Base-by-base conservation (phyloP, 1,140 invertebrate species). In the Drosophila murphyi region DNA sequence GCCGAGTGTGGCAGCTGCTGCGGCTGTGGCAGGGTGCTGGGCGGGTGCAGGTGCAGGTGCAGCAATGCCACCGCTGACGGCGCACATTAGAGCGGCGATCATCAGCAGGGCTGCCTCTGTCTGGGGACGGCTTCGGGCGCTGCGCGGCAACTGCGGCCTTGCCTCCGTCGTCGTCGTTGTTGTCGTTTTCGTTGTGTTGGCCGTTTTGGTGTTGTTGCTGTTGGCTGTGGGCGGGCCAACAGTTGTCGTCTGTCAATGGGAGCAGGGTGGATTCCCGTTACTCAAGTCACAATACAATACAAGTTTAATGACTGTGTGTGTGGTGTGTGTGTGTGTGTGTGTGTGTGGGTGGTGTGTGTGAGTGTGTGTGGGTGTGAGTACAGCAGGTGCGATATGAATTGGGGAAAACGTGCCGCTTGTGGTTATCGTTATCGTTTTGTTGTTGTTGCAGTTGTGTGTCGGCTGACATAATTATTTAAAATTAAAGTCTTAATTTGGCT, bases 401-500 rank as follows among this genome's bases (percentile, higher is more conserved):
- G 39, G 7, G 2, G 1, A 10, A 41, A 41, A 41, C 2, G 8
- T 10, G 34, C 34, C 29, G 4, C 7, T 12, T 35, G 31, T 47
- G 43, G 39, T 71, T 60, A 41, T 37, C 62, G 56, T 51, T 73
- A 51, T 64, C 72, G 78, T 63, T 73, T 63, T 77, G 76, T 73
- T 68, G 43, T 59, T 68, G 51, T 34, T 63, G 47, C 47, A 65
- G 72, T 70, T 57, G 54, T 62, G 39, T 59, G 39, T 62, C 43
- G 37, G 61, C 73, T 87, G 85, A 87, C 76, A 87, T 88, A 80
- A 87, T 89, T 83, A 87, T 88, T 83, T 74, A 83, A 87, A 87
- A 87, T 87, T 77, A 87, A 79, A 72, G 77, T 77, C 55, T 72
- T 62, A 54, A 70, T 79, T 71, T 72, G 82, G 83, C 82, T 86